Percentiles rank a stretch among this genome's conserved stretches.
Evolutionary conservation across 2,888 invertebrate species (phyloP).

Genomic region (Cephonodes hylas): DNA sequence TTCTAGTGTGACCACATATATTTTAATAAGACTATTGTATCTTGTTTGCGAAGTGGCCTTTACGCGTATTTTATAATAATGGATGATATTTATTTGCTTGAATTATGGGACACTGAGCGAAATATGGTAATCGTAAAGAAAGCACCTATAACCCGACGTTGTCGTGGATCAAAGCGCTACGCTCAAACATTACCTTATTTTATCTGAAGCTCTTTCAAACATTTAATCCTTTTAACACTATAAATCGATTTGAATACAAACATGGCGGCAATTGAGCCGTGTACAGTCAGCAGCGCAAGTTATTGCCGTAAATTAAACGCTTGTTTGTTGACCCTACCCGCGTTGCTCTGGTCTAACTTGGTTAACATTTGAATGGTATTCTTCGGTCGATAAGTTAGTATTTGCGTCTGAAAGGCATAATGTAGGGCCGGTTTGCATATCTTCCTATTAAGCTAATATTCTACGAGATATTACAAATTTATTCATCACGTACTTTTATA

Average conservation of each 20-base stretch:
- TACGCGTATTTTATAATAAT: neutral
- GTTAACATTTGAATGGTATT: constrained; percentile 15
- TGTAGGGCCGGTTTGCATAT: constrained; percentile 13
- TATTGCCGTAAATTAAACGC: constrained; percentile 17
- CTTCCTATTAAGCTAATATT: constrained; percentile 12
- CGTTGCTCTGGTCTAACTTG: constrained; percentile 10
- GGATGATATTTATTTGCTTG: neutral
- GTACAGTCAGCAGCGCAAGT: constrained; percentile 8
- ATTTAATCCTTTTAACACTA: constrained; percentile 14
- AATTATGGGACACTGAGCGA: neutral
- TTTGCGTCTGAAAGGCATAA: constrained; percentile 9
- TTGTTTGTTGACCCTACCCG: constrained; percentile 11
- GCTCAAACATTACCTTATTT: neutral
- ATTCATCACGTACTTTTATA: constrained; percentile 10
- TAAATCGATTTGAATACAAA: constrained; percentile 14
- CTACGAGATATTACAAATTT: constrained; percentile 11
- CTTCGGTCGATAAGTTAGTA: constrained; percentile 14
- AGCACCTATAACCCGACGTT: neutral
- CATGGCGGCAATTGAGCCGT: constrained; percentile 15
- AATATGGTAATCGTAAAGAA: neutral
- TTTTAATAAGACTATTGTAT: neutral
- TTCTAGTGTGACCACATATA: neutral
- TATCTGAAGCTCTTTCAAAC: constrained; percentile 2
- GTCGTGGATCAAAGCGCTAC: neutral
- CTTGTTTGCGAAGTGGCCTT: neutral